Conservation (phyloP, 2,797 vertebrate genomes). For the Taenioides sp. region DNA sequence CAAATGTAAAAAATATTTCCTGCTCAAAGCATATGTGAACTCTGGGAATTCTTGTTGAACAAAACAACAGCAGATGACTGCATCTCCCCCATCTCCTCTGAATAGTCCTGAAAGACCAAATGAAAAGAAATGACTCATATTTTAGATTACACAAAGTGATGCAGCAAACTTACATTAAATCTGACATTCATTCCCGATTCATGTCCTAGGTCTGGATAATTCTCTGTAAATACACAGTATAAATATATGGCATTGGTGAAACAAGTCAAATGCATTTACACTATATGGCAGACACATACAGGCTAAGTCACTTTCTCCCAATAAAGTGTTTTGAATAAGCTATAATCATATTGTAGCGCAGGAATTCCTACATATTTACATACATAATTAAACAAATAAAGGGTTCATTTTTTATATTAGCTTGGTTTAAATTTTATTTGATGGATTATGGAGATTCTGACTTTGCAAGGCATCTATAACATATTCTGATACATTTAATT, state of each 20-base stretch:
- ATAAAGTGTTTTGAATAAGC: not conserved
- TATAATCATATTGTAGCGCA: not conserved
- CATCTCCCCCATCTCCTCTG: constrained; percentile 28
- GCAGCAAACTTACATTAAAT: constrained; percentile 45
- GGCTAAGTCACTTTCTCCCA: not conserved
- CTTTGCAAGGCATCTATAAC: not conserved
- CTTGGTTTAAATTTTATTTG: not conserved
- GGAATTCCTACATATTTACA: too few species aligned
- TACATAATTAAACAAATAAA: too few species aligned
- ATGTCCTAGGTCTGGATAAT: constrained; percentile 18
- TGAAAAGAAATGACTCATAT: constrained; percentile 3
- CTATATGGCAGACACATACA: not conserved
- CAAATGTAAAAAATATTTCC: not conserved
- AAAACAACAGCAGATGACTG: constrained; percentile 48
- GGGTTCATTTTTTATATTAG: too few species aligned
- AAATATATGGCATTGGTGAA: constrained; percentile 4
- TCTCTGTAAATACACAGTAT: constrained; percentile 33
- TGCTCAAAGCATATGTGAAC: constrained; percentile 32
- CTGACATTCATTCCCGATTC: constrained; percentile 20
- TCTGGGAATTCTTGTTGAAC: constrained; percentile 46
- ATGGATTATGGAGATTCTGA: not conserved
- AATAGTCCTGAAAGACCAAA: constrained; percentile 40
- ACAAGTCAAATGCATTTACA: not conserved
- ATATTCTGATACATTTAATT: not conserved
- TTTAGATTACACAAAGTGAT: not conserved